Evolutionary conservation across 2,888 invertebrate genomes (phyloP), one percentile per base, ranked within the genome.

Genomic region (Drosophila lacicola): DNA sequence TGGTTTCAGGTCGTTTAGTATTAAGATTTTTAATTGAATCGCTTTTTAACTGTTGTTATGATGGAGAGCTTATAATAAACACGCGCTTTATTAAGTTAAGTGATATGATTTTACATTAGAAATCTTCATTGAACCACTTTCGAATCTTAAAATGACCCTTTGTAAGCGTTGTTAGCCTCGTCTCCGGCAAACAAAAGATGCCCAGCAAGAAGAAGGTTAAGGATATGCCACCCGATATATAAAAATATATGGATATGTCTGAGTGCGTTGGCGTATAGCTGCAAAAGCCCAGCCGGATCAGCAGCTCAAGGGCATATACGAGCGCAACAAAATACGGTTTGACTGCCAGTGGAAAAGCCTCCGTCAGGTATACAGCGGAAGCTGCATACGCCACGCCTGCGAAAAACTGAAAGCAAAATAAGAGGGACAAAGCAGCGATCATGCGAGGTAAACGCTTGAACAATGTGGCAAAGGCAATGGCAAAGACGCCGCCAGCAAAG

Each of bases 341-440:
- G 0, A 88, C 65, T 1, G 80, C 61, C 49, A 91, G 39, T 0
- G 91, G 92, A 54, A 91, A 91, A 1, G 90, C 92, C 62, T 91
- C 91, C 0, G 90, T 88, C 19, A 91, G 69, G 37, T 91, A 91
- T 0, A 78, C 88, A 0, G 92, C 86, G 0, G 90, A 90, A 8
- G 89, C 78, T 0, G 86, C 79, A 19, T 78, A 78, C 0, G 82
- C 74, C n/a, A 90, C n/a, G 3, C 90, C 83, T 1, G 82, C 77
- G 33, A 89, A 88, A 3, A 90, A 65, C 53, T 91, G 90, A 63
- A 79, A 73, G 3, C 71, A 39, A 1, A 91, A 66, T 1, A 90
- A 50, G 33, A 90, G 57, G 39, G 65, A 77, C 29, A 90, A 8
- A 0, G 83, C 79, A 1, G 82, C 42, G 6, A 55, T 67, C 82